Evolutionary conservation across 2,113 vertebrate genomes (phyloP).

Genomic region (Chlorodrepanis virens): DNA sequence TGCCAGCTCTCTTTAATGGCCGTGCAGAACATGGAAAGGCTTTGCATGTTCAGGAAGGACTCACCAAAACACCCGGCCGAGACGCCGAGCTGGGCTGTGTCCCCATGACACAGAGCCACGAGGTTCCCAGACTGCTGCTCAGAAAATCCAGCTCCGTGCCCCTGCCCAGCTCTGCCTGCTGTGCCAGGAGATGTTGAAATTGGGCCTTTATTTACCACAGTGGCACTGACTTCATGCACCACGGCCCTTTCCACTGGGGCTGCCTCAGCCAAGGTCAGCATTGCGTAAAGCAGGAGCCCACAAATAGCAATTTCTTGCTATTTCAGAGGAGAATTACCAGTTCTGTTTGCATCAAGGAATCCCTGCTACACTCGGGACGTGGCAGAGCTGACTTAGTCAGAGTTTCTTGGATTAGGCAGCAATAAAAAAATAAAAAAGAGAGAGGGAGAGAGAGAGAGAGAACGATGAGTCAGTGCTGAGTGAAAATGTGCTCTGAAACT

Average conservation of each 20-base stretch:
- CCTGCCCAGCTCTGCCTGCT: conserved; percentile 36
- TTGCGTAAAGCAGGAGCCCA: conserved; percentile 65
- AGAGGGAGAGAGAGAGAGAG: background rate
- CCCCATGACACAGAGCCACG: conserved; percentile 8
- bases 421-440: background rate
- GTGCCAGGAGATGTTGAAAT: conserved; percentile 65
- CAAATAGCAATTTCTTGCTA: conserved; percentile 62
- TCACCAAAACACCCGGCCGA: background rate
- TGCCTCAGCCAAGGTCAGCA: conserved; percentile 71
- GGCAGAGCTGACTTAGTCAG: conserved; percentile 74
- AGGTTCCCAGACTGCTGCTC: conserved; percentile 52
- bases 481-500: conserved; percentile 48
- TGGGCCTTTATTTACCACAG: conserved; percentile 68
- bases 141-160: conserved; percentile 55
- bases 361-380: conserved; percentile 68
- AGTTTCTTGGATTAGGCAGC: conserved; percentile 65
- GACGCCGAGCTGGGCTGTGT: background rate
- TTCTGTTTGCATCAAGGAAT: conserved; percentile 69
- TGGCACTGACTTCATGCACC: conserved; percentile 60
- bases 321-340: conserved; percentile 66
- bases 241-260: conserved; percentile 63
- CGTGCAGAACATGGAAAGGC: background rate
- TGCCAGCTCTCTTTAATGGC: background rate
- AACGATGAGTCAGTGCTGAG: conserved; percentile 66
- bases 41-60: background rate